These are phyloP conservation scores for Ectropis crepuscularia DNA, from an alignment of 2,888 invertebrate species.

Conservation along the genomic window DNA sequence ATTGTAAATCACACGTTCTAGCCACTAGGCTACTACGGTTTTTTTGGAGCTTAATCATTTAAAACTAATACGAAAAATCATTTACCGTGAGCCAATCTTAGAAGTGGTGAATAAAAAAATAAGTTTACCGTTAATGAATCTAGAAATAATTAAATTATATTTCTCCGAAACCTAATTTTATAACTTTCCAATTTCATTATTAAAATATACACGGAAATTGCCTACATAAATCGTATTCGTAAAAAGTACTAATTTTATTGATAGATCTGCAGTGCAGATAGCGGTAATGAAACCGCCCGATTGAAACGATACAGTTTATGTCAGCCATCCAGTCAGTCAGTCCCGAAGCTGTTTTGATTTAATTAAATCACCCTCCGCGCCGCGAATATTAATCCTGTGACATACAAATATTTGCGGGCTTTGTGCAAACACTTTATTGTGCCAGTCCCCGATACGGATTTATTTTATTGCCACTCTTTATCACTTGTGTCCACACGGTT, in stretches of 20 bases:
- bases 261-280: conserved; percentile 3
- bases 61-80: too few species aligned
- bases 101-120: too few species aligned
- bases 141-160: too few species aligned
- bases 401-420: conserved; percentile 70
- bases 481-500: conserved; percentile 59
- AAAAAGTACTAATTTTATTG: neutral
- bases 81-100: too few species aligned
- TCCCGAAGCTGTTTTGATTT: conserved; percentile 69
- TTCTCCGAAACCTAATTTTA: too few species aligned
- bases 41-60: too few species aligned
- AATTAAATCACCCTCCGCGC: conserved; percentile 71
- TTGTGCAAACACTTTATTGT: conserved; percentile 69
- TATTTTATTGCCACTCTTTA: conserved; percentile 74
- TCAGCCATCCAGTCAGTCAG: conserved; percentile 38
- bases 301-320: conserved; percentile 35
- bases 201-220: too few species aligned
- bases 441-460: conserved; percentile 60
- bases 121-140: too few species aligned
- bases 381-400: conserved; percentile 53
- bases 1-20: too few species aligned
- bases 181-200: too few species aligned
- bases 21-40: too few species aligned
- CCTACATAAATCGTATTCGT: neutral
- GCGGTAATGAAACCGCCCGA: conserved; percentile 24